These are phyloP conservation scores for Parotocinclus haroldoi DNA, from an alignment of 2,797 vertebrate genomes.

Conservation along the genomic window DNA sequence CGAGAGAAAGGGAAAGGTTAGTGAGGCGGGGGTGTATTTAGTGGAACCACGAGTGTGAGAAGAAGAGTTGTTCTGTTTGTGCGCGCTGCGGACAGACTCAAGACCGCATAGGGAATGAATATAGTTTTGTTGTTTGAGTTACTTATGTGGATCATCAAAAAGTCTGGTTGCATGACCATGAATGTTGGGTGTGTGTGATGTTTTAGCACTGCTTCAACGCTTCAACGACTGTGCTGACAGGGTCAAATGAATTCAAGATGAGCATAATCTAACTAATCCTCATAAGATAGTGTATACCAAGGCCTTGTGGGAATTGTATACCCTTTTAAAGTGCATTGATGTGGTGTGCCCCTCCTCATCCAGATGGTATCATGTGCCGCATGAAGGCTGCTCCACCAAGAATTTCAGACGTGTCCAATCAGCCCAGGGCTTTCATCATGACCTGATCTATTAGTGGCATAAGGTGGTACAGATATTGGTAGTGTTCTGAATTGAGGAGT, in stretches of 20 bases:
- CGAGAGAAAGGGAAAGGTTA: constrained; percentile 8
- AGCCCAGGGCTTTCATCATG: constrained; percentile 7
- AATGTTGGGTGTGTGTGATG: too few species aligned
- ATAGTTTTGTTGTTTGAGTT: constrained; percentile 5
- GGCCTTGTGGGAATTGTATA: constrained; percentile 5
- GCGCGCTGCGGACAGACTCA: not conserved
- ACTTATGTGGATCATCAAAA: not conserved
- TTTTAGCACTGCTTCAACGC: not conserved
- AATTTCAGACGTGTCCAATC: constrained; percentile 11
- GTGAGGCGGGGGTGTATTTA: constrained; percentile 17
- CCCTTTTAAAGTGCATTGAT: constrained; percentile 10
- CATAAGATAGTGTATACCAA: constrained; percentile 13
- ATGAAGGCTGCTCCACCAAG: constrained; percentile 17
- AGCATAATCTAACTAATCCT: constrained; percentile 3
- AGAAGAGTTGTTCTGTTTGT: constrained; percentile 17
- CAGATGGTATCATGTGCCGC: constrained; percentile 30
- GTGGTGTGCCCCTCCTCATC: constrained; percentile 12
- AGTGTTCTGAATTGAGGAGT: not conserved
- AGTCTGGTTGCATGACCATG: too few species aligned
- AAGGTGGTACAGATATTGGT: constrained; percentile 5
- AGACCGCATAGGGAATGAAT: constrained; percentile 1
- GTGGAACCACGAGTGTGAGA: constrained; percentile 18
- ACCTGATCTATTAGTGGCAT: constrained; percentile 1
- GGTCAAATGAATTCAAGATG: constrained; percentile 24
- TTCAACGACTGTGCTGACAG: constrained; percentile 1